A percentile compares a stretch with the other conserved stretches of the same genome.
Conservation (phyloP, 2,113 vertebrate species). For the Turdus rufiventris region DNA sequence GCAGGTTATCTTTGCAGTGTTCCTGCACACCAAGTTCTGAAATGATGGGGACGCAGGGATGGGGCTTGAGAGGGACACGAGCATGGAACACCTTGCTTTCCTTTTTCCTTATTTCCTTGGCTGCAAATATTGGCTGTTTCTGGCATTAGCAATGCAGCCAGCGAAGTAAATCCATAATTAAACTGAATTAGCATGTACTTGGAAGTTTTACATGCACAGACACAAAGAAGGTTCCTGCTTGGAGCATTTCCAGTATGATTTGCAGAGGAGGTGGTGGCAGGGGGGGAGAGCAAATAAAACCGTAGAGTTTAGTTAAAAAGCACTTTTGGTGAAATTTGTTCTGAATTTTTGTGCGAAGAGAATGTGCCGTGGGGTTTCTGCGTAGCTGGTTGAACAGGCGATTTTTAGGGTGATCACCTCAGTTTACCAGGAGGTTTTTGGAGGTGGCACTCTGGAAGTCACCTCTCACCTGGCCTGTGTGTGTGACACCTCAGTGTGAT, state of each 20-base stretch:
- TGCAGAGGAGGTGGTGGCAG: background rate
- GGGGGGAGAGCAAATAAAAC: background rate
- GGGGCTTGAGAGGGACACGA: background rate
- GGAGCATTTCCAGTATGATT: slow-evolving; percentile 38
- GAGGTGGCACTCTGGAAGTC: background rate
- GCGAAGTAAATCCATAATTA: slow-evolving; percentile 63
- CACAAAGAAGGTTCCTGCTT: slow-evolving; percentile 26
- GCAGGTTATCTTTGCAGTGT: slow-evolving; percentile 31
- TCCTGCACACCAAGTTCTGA: background rate
- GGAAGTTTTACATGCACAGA: slow-evolving; percentile 26
- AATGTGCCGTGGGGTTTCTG: background rate
- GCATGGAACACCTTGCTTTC: background rate
- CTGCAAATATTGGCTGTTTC: background rate
- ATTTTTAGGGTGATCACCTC: background rate
- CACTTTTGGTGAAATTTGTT: background rate
- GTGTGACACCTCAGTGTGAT: background rate
- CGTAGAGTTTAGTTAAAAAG: background rate
- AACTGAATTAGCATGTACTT: slow-evolving; percentile 56
- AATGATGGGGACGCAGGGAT: background rate
- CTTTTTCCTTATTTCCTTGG: background rate
- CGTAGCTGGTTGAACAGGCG: background rate
- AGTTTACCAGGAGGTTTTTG: background rate
- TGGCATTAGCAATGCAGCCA: background rate
- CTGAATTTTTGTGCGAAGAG: background rate
- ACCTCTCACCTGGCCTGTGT: background rate